Percentiles rank a stretch among this genome's conserved stretches.
Evolutionary conservation across 1,140 invertebrate genomes (phyloP).

Genomic region (Apis florea): DNA sequence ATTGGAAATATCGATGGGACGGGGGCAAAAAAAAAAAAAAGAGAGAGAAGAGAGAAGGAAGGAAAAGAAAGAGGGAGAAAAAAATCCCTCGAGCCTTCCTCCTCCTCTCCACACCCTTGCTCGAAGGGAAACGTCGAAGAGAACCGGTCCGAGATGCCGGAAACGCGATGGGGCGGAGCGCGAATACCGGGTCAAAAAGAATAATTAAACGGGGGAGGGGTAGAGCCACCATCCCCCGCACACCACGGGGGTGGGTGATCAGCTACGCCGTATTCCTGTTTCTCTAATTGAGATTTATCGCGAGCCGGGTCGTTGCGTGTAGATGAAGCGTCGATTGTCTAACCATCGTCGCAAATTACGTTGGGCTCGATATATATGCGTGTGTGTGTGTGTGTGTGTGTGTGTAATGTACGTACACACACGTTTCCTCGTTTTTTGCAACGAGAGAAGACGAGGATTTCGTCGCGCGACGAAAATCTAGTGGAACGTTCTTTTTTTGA

Average conservation of each 20-base stretch:
- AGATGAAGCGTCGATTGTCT: slow-evolving; percentile 27
- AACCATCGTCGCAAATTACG: slow-evolving; percentile 31
- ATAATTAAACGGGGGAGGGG: slow-evolving; percentile 21
- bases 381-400: no score
- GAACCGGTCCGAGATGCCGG: neutral
- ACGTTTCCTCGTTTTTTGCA: no score
- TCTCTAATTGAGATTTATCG: slow-evolving; percentile 73
- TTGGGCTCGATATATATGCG: no score
- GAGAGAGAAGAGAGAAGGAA: no score
- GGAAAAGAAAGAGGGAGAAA: neutral
- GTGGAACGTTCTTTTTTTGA: no score
- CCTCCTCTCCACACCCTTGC: neutral
- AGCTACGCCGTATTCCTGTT: slow-evolving; percentile 15
- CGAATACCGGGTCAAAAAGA: slow-evolving; percentile 28
- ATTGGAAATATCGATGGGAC: slow-evolving; percentile 15
- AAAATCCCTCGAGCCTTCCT: neutral
- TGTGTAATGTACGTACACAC: no score
- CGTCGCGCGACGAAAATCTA: no score
- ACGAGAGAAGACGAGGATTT: no score
- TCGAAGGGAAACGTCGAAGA: neutral
- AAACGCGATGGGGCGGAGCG: neutral
- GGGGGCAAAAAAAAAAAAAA: neutral
- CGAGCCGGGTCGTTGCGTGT: slow-evolving; percentile 52
- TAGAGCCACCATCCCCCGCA: no score
- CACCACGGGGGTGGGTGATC: no score